Evolutionary conservation across 2,888 invertebrate species (phyloP).

Genomic region (Sesia apiformis): DNA sequence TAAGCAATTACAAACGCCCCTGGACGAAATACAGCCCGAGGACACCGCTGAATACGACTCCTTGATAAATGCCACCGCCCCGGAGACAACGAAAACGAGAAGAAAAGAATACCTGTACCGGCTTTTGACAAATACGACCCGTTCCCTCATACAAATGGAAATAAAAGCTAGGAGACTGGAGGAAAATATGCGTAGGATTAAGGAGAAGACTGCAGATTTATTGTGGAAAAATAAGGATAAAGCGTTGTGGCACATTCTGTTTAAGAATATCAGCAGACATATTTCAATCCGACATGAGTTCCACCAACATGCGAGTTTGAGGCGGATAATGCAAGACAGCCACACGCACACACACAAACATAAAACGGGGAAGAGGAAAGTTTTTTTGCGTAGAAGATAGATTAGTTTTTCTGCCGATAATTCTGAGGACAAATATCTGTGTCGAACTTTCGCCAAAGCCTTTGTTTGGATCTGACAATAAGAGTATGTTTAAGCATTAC

Average conservation of each 20-base stretch:
- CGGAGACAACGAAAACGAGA: conserved; percentile 48
- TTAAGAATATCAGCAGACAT: conserved; percentile 70
- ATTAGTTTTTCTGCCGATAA: background rate
- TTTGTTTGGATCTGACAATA: conserved; percentile 44
- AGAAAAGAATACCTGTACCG: conserved; percentile 72
- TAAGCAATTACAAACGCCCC: conserved; percentile 31
- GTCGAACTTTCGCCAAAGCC: conserved; percentile 19
- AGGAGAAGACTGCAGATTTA: conserved; percentile 72
- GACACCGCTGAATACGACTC: conserved; percentile 42
- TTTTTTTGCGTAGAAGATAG: conserved; percentile 24
- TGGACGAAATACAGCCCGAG: conserved; percentile 26
- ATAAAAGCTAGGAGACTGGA: conserved; percentile 72
- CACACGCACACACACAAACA: conserved; percentile 36
- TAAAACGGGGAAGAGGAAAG: conserved; percentile 37
- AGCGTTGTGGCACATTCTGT: conserved; percentile 69
- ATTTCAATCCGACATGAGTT: conserved; percentile 68
- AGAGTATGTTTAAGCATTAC: conserved; percentile 25
- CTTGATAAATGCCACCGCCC: conserved; percentile 50
- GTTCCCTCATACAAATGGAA: conserved; percentile 74
- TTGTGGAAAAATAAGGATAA: conserved; percentile 73
- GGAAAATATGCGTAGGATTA: conserved; percentile 74
- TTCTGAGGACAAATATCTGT: background rate
- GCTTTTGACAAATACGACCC: conserved; percentile 71
- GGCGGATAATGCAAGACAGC: conserved; percentile 59
- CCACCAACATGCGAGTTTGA: conserved; percentile 63